Percentiles rank a stretch among this genome's conserved stretches.
Conservation (phyloP, 37 sponge, comb jelly and placozoan genomes). For the Geodia barretti region DNA sequence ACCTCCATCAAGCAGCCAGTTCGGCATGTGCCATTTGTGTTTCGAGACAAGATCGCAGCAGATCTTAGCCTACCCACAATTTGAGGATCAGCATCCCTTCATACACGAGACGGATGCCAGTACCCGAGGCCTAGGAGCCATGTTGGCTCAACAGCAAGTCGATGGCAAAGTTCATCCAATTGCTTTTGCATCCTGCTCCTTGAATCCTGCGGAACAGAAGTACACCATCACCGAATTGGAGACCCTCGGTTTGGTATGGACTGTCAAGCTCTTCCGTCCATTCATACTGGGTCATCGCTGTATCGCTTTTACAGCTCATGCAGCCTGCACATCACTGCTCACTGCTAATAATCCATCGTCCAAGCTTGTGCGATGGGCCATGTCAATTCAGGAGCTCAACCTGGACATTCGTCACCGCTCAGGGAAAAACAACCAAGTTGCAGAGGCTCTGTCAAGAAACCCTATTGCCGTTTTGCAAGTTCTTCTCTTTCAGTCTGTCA, state of each 20-base stretch:
- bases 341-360: slow-evolving; percentile 15
- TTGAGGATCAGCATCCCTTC: slow-evolving; percentile 55
- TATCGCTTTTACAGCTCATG: slow-evolving; percentile 44
- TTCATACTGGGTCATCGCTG: slow-evolving; percentile 28
- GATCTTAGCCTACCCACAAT: slow-evolving; percentile 47
- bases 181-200: slow-evolving; percentile 23
- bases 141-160: slow-evolving; percentile 36
- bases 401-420: slow-evolving; percentile 33
- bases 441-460: slow-evolving; percentile 40
- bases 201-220: slow-evolving; percentile 13
- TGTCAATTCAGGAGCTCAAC: slow-evolving; percentile 52
- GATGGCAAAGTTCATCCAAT: slow-evolving; percentile 13
- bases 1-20: slow-evolving; percentile 35
- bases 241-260: slow-evolving; percentile 48
- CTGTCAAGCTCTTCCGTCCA: slow-evolving; percentile 28
- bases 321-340: slow-evolving; percentile 34
- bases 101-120: slow-evolving; percentile 63
- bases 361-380: slow-evolving; percentile 46
- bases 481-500: no score
- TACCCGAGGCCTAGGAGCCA: slow-evolving; percentile 55
- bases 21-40: slow-evolving; percentile 15
- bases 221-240: slow-evolving; percentile 42
- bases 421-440: slow-evolving; percentile 28
- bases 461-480: no score
- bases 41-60: slow-evolving; percentile 20